A percentile compares a stretch with the other conserved stretches of the same genome.
phyloP scores from a whole-genome alignment of 2,797 vertebrate genomes.

The Amblyraja radiata region DNA sequence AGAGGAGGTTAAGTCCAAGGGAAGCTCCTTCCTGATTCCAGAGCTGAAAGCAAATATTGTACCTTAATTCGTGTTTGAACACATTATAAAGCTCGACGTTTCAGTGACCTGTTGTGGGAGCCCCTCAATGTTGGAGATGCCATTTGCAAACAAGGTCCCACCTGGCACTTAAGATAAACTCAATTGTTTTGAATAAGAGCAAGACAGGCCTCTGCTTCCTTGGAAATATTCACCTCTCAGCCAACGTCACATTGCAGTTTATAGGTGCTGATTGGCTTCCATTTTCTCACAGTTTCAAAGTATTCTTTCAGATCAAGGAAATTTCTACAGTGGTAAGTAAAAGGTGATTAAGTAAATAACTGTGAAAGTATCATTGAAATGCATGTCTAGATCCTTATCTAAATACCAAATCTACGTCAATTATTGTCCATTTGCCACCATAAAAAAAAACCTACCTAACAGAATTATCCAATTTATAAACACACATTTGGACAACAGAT shows the following conservation, averaged over 20 bases:
- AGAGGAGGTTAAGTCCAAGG: neutral
- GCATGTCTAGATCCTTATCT: too few relatives aligned
- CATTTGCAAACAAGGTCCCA: neutral
- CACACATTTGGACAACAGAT: too few relatives aligned
- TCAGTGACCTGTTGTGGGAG: neutral
- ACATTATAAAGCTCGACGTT: neutral
- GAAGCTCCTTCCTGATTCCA: neutral
- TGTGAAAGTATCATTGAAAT: too few relatives aligned
- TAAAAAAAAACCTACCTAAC: too few relatives aligned
- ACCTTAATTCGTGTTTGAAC: neutral
- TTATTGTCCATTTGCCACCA: too few relatives aligned
- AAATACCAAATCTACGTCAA: too few relatives aligned
- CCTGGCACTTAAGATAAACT: neutral
- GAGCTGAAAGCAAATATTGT: neutral
- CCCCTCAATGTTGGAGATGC: neutral
- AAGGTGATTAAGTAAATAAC: too few relatives aligned
- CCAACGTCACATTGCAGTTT: neutral
- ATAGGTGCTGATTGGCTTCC: neutral
- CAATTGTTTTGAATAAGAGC: neutral
- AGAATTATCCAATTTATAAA: too few relatives aligned
- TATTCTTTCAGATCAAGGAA: neutral
- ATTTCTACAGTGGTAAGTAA: too few relatives aligned
- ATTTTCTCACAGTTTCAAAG: neutral
- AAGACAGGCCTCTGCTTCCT: neutral
- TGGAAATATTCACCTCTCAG: neutral